Percentiles rank a stretch among this genome's conserved stretches.
phyloP scores from a whole-genome alignment of 2,797 vertebrate species.

The Peromyscus eremicus region DNA sequence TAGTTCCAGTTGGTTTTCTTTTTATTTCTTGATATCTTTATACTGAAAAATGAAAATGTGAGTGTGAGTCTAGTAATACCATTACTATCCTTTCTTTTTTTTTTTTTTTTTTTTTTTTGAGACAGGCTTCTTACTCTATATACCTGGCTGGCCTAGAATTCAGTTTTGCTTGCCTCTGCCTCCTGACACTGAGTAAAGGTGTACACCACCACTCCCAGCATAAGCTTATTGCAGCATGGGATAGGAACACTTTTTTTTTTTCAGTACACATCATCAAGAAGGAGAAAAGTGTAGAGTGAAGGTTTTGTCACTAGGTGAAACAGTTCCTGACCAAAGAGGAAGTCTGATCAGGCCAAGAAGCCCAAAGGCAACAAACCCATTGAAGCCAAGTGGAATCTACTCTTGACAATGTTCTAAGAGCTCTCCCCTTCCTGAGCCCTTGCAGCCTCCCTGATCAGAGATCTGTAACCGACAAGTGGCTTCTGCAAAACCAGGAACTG shows the following conservation, averaged over 20 bases:
- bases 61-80: neutral
- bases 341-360: neutral
- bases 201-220: neutral
- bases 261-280: neutral
- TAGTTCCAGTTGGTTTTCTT: neutral
- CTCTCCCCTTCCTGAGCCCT: accelerated
- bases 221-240: too few species aligned
- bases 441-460: neutral
- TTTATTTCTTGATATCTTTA: neutral
- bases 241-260: neutral
- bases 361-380: neutral
- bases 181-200: too few species aligned
- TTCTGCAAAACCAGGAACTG: neutral
- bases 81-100: neutral
- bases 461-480: neutral
- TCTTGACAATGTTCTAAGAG: neutral
- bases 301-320: neutral
- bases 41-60: constrained; percentile 25
- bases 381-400: neutral
- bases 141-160: neutral
- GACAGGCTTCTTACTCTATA: neutral
- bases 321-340: neutral
- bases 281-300: neutral
- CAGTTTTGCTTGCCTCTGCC: neutral
- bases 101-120: neutral